Evolutionary conservation across 2,113 vertebrate species (phyloP).

Genomic region (Pardalotus punctatus): DNA sequence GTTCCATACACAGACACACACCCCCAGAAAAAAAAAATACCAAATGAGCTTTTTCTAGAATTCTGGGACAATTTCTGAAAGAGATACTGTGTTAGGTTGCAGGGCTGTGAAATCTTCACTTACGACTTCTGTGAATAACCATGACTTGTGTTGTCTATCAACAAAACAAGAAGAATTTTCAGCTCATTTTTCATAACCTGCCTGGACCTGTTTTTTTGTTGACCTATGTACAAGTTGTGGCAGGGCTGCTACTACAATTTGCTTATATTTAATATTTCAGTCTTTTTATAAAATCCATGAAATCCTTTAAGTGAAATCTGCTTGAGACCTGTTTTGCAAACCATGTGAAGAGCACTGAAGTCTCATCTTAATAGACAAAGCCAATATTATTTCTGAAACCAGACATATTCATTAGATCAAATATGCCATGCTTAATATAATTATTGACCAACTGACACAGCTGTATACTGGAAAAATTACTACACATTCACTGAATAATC

Average conservation of each 20-base stretch:
- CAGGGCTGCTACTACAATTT: neutral
- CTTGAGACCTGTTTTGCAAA: neutral
- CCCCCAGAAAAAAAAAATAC: neutral
- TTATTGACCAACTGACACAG: neutral
- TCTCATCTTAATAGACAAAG: neutral
- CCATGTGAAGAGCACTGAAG: neutral
- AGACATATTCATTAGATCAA: too few species aligned
- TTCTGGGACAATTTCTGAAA: neutral
- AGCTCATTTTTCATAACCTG: neutral
- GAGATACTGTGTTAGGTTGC: neutral
- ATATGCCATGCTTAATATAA: too few species aligned
- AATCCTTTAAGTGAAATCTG: neutral
- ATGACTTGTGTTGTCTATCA: fast-evolving
- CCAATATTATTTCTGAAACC: neutral
- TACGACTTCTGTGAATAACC: neutral
- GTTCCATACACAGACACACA: neutral
- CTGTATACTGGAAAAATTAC: conserved; percentile 9
- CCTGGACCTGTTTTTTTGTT: neutral
- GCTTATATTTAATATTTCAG: neutral
- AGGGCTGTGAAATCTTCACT: neutral
- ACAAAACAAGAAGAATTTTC: neutral
- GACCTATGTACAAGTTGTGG: neutral
- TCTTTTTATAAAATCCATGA: neutral
- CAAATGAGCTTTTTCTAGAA: neutral
- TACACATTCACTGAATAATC: conserved; percentile 6